Evolutionary conservation across 2,888 invertebrate genomes (phyloP).

Genomic region (Monochamus alternatus): DNA sequence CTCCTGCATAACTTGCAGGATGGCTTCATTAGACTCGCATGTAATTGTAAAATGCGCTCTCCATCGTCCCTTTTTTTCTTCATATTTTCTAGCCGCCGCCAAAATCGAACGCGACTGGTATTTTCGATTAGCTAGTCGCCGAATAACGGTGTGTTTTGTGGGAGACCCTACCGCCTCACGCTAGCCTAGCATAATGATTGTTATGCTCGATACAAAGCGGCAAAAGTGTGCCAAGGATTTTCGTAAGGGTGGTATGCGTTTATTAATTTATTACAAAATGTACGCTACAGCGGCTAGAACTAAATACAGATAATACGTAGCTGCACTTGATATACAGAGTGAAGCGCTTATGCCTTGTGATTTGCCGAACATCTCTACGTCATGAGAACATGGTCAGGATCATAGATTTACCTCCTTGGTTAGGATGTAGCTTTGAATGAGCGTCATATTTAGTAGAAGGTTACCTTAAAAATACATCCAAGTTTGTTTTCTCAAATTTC

Average conservation of each 20-base stretch:
- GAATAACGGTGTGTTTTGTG: constrained; percentile 13
- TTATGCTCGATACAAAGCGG: background rate
- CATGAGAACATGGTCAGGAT: background rate
- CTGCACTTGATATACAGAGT: background rate
- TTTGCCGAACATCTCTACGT: background rate
- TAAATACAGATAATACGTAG: background rate
- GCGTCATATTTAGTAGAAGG: too few species aligned
- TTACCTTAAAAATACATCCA: background rate
- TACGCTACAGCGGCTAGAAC: background rate
- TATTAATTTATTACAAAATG: constrained; percentile 6
- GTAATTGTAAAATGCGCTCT: background rate
- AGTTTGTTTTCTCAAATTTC: background rate
- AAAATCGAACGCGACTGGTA: background rate
- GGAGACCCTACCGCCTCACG: background rate
- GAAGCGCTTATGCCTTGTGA: background rate
- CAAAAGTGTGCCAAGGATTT: constrained; percentile 22
- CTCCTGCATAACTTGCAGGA: constrained; percentile 35
- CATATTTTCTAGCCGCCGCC: background rate
- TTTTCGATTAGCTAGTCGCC: background rate
- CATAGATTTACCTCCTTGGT: too few species aligned
- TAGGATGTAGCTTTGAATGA: too few species aligned
- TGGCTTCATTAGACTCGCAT: constrained; percentile 26
- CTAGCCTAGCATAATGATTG: constrained; percentile 1
- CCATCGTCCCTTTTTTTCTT: background rate
- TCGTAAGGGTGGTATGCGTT: constrained; percentile 16